A percentile compares a stretch with the other conserved stretches of the same genome.
These are phyloP conservation scores for Schizothorax lantsangensis DNA, from an alignment of 2,797 vertebrate species.

Conservation along the genomic window DNA sequence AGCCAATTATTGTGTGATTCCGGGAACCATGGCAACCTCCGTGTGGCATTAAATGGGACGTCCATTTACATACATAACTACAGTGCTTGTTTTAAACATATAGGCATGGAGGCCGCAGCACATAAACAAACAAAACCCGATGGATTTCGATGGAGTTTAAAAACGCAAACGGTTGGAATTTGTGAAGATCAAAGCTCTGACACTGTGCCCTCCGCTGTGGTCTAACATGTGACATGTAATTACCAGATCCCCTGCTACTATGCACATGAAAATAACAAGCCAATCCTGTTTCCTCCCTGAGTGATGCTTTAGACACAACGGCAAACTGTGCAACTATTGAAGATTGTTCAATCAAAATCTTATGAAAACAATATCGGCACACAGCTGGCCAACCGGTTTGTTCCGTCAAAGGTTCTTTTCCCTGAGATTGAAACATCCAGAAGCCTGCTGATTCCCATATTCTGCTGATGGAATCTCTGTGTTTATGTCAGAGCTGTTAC, in stretches of 20 bases:
- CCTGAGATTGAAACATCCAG: constrained; percentile 34
- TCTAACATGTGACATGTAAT: constrained; percentile 23
- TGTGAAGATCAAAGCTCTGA: constrained; percentile 30
- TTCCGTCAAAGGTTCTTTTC: constrained; percentile 21
- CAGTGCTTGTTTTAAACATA: constrained; percentile 38
- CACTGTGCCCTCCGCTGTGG: constrained; percentile 13
- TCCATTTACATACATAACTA: constrained; percentile 47
- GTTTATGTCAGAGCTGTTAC: constrained; percentile 31
- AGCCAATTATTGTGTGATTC: constrained; percentile 70
- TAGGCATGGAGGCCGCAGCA: neutral
- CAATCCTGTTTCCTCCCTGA: constrained; percentile 9
- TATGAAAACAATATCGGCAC: constrained; percentile 27
- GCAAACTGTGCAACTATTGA: constrained; percentile 39
- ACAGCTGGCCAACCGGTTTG: constrained; percentile 1
- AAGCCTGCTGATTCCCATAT: constrained; percentile 21
- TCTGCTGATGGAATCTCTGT: constrained; percentile 39
- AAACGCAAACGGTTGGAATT: neutral
- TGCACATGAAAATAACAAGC: constrained; percentile 39
- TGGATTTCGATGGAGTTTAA: neutral
- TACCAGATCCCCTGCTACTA: constrained; percentile 32
- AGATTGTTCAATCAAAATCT: constrained; percentile 42
- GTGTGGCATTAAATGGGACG: constrained; percentile 62
- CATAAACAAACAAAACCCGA: constrained; percentile 22
- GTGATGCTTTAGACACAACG: neutral
- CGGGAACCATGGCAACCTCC: constrained; percentile 73